phyloP scores from a whole-genome alignment of 2,113 vertebrate species.

The Phoxinus phoxinus region DNA sequence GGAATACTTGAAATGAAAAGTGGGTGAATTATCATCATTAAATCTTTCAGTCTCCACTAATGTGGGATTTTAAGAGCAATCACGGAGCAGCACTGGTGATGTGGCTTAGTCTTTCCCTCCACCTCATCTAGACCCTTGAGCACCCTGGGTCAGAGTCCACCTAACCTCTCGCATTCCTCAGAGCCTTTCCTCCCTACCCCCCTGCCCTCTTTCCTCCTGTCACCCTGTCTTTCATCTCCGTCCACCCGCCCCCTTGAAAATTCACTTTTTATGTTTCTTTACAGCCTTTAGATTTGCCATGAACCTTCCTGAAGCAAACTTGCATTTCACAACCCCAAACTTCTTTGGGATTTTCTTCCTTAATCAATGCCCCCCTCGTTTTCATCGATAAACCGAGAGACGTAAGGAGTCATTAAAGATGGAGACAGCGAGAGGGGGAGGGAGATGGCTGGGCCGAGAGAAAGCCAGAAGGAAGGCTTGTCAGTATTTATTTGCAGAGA shows the following conservation, averaged over 20 bases:
- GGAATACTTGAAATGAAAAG: slow-evolving; percentile 1
- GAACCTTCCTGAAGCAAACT: slow-evolving; percentile 47
- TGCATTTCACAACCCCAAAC: slow-evolving; percentile 48
- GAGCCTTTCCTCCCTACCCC: slow-evolving; percentile 23
- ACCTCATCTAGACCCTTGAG: slow-evolving; percentile 50
- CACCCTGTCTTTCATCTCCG: slow-evolving; percentile 46
- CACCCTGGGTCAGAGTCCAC: slow-evolving; percentile 68
- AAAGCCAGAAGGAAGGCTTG: slow-evolving; percentile 55
- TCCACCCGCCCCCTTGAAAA: slow-evolving; percentile 18
- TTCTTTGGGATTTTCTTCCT: slow-evolving; percentile 57
- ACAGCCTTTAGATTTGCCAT: slow-evolving; percentile 8
- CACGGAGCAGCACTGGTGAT: slow-evolving; percentile 19
- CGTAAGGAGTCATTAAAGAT: slow-evolving; percentile 29
- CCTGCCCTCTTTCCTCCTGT: slow-evolving; percentile 2
- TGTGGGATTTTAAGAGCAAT: slow-evolving; percentile 51
- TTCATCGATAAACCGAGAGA: slow-evolving; percentile 63
- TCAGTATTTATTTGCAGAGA: slow-evolving; percentile 62
- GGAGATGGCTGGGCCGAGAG: slow-evolving; percentile 17
- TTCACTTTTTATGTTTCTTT: slow-evolving; percentile 6
- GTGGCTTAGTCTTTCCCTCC: slow-evolving; percentile 26
- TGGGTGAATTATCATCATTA: slow-evolving; percentile 42
- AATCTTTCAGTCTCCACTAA: not conserved
- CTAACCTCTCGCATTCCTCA: slow-evolving; percentile 71
- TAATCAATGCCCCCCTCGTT: slow-evolving; percentile 59
- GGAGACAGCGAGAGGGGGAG: slow-evolving; percentile 25